Evolutionary conservation across 2,888 invertebrate species (phyloP), one percentile per base, ranked within the genome.

Genomic region (Eristalis pertinax): DNA sequence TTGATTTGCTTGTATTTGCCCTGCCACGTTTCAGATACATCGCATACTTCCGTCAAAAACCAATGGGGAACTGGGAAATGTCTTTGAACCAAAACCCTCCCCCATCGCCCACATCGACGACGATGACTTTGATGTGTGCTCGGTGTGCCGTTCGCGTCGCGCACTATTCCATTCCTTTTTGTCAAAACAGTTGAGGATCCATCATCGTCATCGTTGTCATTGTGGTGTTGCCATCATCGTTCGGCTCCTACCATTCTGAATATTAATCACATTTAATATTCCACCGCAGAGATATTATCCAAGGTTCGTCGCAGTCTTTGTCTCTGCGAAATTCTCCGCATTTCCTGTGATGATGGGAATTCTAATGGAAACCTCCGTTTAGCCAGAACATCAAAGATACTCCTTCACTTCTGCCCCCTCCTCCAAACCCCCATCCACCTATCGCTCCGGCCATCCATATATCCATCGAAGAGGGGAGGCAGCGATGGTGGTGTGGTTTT

Each of bases 261-360:
- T 86, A 83, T 86, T 86, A 83, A 83, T 79, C 82, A 87, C 83
- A 87, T 87, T 79, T 72, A 76, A 76, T 87, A 87, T 80, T 84
- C 76, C 38, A 50, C 75, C 72, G 15, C 83, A 76, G 43, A 50
- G 69, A 64, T 35, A 60, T 26, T 75, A 60, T 69, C 68, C 68
- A 68, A 78, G 26, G 65, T 70, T 64, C 86, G 68, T 64, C 86
- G 68, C 26, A 13, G 26, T 60, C 83, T 79, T 79, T 83, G 83
- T 87, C 78, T 87, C 58, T 56, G 68, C 26, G 43, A 76, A 79
- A 87, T 86, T 87, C 87, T 76, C 76, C 68, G 75, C 75, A 83
- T 83, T 83, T 83, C 75, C 67, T 80, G 41, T 69, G 67, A 67
- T 72, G 68, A 32, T 43, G 72, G 38, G 67, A 83, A 76, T 79